Evolutionary conservation across 2,888 invertebrate species (phyloP), one percentile per base, ranked within the genome.

Genomic region (Epiblema foenella): DNA sequence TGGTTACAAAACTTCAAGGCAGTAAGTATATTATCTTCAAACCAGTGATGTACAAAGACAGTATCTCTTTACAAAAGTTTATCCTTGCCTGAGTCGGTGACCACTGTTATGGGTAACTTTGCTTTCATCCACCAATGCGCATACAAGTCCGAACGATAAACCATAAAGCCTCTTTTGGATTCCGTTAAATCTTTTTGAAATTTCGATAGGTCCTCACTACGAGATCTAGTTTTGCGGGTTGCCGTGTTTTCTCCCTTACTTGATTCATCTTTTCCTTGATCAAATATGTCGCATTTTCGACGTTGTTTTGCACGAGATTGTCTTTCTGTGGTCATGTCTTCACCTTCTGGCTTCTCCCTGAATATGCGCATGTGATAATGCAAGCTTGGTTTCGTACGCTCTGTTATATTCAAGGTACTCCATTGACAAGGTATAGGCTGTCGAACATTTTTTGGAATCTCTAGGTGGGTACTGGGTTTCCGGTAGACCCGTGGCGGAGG

Each of bases 71-170:
- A 93, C 93, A 93, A 93, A 92, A 88, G 88, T 94, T 94, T 87
- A 86, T 95, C 91, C 89, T 95, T 94, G 88, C 94, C 95, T 86
- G 94, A 93, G 93, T 93, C 91, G 89, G 87, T 91, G 93, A 93
- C 91, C 89, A 95, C 94, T 81, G 93, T 94, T 78, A 94, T 94
- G 76, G 97, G 97, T 85, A 97, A 94, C 84, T 96, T 96, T 85
- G 97, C 97, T 94, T 98, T 98, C 94, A 97, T 96, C 97, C 97
- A 98, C 98, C 98, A 98, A 93, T 98, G 98, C 75, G 97, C 97
- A 89, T 98, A 98, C 89, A 98, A 94, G 83, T 97, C 97, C 60
- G 97, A 97, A 73, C 96, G 96, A 89, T 96, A 98, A 83, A 96
- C 93, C 88, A 94, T 88, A 78, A 92, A 93, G 74, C 93, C 93